phyloP scores from a whole-genome alignment of 2,888 invertebrate species.

The Hedya salicella region DNA sequence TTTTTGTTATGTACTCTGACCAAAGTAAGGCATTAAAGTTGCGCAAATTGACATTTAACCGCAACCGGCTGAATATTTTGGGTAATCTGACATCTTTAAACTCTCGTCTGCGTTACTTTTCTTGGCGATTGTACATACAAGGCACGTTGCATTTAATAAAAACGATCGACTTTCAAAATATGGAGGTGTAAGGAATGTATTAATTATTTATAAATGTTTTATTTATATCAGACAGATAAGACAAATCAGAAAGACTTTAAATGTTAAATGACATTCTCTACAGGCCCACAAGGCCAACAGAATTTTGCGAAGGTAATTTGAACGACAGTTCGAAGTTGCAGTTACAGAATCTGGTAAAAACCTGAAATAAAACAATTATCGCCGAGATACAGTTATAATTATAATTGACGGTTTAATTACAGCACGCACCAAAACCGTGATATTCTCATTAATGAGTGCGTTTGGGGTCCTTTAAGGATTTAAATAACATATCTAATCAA shows the following conservation, averaged over 20 bases:
- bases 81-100: conserved; percentile 14
- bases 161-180: too few species aligned
- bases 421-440: not conserved
- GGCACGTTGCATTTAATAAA: not conserved
- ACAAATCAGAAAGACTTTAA: not conserved
- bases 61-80: conserved; percentile 22
- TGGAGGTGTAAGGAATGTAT: too few species aligned
- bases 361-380: not conserved
- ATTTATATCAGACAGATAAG: too few species aligned
- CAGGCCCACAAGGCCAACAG: conserved; percentile 15
- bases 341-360: not conserved
- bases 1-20: conserved; percentile 13
- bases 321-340: not conserved
- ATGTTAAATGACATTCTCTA: conserved; percentile 1
- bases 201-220: too few species aligned
- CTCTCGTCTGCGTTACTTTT: not conserved
- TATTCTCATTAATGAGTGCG: conserved; percentile 1
- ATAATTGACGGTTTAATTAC: not conserved
- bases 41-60: conserved; percentile 37
- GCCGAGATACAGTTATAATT: not conserved
- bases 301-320: conserved; percentile 17
- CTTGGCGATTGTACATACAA: conserved; percentile 1
- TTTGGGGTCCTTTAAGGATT: not conserved
- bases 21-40: conserved; percentile 16
- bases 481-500: conserved; percentile 5